Percentiles rank a stretch among this genome's conserved stretches.
phyloP scores from a whole-genome alignment of 1,140 invertebrate species.

The Microplitis demolitor region DNA sequence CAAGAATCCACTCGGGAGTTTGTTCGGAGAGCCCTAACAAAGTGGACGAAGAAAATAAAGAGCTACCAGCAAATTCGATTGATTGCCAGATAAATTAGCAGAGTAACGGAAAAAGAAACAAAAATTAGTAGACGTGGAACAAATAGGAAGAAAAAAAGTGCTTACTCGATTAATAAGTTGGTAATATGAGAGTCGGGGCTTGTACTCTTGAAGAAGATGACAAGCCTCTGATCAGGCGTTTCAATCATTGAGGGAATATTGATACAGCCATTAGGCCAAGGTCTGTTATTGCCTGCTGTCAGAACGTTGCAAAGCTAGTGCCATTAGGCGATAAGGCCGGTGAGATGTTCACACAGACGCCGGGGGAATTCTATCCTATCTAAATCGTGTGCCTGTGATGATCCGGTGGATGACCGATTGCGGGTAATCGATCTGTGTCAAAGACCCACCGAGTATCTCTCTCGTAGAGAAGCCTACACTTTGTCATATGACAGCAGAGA shows the following conservation, averaged over 20 bases:
- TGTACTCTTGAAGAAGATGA: no score
- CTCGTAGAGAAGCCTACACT: neutral
- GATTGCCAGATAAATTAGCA: conserved; percentile 16
- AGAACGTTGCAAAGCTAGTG: neutral
- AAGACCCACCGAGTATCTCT: neutral
- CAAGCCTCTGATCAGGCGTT: neutral
- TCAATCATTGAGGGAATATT: conserved; percentile 2
- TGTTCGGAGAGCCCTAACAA: neutral
- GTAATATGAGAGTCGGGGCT: neutral
- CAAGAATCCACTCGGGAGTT: conserved; percentile 13
- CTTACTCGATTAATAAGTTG: neutral
- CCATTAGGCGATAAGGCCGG: neutral
- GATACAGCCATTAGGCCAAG: neutral
- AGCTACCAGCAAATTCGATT: conserved; percentile 16
- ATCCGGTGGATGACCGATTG: neutral
- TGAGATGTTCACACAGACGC: neutral
- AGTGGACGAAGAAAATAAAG: conserved; percentile 4
- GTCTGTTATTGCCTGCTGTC: neutral
- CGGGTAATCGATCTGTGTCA: neutral
- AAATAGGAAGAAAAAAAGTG: neutral
- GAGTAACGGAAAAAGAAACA: neutral
- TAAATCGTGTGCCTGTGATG: neutral
- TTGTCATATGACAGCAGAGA: neutral
- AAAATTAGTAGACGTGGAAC: neutral
- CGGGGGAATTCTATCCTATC: neutral